phyloP scores from a whole-genome alignment of 2,797 vertebrate genomes.

The Phrynocephalus vlangalii region DNA sequence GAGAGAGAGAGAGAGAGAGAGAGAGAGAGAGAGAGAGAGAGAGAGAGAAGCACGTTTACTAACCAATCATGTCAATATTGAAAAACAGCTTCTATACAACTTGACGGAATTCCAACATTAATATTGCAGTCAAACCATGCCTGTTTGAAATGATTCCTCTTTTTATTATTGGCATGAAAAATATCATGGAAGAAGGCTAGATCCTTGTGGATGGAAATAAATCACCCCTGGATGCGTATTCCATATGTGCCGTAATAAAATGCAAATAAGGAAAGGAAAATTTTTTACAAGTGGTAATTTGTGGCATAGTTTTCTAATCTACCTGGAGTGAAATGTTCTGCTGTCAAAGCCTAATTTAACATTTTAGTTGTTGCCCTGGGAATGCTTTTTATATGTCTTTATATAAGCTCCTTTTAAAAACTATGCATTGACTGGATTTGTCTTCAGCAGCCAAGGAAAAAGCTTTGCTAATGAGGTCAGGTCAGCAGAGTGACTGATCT shows the following conservation, averaged over 20 bases:
- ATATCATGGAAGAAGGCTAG: background rate
- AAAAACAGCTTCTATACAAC: slow-evolving; percentile 36
- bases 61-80: slow-evolving; percentile 33
- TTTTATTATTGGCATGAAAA: slow-evolving; percentile 44
- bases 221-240: slow-evolving; percentile 30
- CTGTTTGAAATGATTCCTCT: slow-evolving; percentile 20
- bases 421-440: slow-evolving; percentile 38
- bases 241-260: slow-evolving; percentile 7
- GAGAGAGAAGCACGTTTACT: slow-evolving; percentile 25
- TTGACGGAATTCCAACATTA: slow-evolving; percentile 28
- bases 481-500: slow-evolving; percentile 57
- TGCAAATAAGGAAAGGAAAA: slow-evolving; percentile 27
- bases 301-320: slow-evolving; percentile 32
- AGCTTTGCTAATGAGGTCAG: slow-evolving; percentile 46
- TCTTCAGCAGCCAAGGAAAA: slow-evolving; percentile 26
- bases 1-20: too few relatives aligned
- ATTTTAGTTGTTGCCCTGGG: slow-evolving; percentile 20
- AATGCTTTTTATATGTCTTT: background rate
- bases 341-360: slow-evolving; percentile 34
- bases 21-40: too few relatives aligned
- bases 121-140: slow-evolving; percentile 9
- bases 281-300: slow-evolving; percentile 22
- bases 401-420: slow-evolving; percentile 40
- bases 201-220: slow-evolving; percentile 38
- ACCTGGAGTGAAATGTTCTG: slow-evolving; percentile 12